Percentiles rank a stretch among this genome's conserved stretches.
phyloP scores from a whole-genome alignment of 2,113 vertebrate genomes.

The Poeciliopsis prolifica region DNA sequence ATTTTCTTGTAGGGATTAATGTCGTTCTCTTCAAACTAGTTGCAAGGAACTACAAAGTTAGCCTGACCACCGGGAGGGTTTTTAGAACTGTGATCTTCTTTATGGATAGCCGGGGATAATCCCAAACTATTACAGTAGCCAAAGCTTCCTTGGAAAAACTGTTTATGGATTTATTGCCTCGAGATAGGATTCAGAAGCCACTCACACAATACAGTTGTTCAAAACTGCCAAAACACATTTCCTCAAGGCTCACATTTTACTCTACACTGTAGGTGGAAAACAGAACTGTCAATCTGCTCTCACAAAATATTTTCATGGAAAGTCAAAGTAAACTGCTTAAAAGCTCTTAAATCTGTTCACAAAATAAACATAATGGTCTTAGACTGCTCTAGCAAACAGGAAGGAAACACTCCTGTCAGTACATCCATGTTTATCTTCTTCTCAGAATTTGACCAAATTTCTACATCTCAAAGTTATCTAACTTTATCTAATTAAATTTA shows the following conservation, averaged over 20 bases:
- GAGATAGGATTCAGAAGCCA: conserved; percentile 18
- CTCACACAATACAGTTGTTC: conserved; percentile 15
- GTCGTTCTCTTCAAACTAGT: conserved; percentile 9
- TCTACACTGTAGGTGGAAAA: background rate
- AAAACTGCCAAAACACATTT: background rate
- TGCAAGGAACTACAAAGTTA: conserved; percentile 13
- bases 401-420: background rate
- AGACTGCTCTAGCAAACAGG: background rate
- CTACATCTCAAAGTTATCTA: background rate
- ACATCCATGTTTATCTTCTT: background rate
- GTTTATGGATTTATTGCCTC: conserved; percentile 8
- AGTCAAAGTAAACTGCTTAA: background rate
- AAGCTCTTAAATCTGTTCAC: background rate
- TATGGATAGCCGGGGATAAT: conserved; percentile 37
- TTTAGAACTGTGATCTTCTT: conserved; percentile 46
- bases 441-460: background rate
- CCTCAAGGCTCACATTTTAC: background rate
- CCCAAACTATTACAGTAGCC: conserved; percentile 40
- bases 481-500: background rate
- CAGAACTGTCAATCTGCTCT: background rate
- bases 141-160: conserved; percentile 36
- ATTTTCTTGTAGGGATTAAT: conserved; percentile 28
- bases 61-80: conserved; percentile 18
- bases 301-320: background rate
- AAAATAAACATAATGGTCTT: background rate